Percentiles rank a stretch among this genome's conserved stretches.
phyloP scores from a whole-genome alignment of 2,797 vertebrate genomes.

The Craterocephalus amniculus region DNA sequence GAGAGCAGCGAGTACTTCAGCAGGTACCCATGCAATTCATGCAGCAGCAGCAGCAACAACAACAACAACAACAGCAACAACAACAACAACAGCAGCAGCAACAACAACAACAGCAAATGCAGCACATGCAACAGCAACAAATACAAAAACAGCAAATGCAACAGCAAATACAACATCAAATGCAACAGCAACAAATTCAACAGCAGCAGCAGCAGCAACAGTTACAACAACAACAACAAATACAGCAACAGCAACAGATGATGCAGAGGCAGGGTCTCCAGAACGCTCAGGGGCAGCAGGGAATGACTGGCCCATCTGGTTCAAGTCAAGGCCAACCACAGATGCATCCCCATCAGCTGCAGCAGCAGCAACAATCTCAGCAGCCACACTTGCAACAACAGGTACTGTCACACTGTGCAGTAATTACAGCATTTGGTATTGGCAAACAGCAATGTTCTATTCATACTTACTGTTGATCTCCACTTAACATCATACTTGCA shows the following conservation, averaged over 20 bases:
- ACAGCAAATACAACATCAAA: slow-evolving; percentile 74
- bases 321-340: slow-evolving; percentile 85
- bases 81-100: slow-evolving; percentile 63
- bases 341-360: slow-evolving; percentile 90
- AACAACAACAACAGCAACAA: slow-evolving; percentile 65
- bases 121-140: slow-evolving; percentile 68
- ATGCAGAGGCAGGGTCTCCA: slow-evolving; percentile 81
- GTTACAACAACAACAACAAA: slow-evolving; percentile 63
- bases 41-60: slow-evolving; percentile 77
- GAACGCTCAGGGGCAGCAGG: slow-evolving; percentile 76
- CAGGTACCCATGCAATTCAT: slow-evolving; percentile 95
- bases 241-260: slow-evolving; percentile 82
- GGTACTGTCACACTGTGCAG: slow-evolving; percentile 36
- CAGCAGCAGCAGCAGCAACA: slow-evolving; percentile 69
- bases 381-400: slow-evolving; percentile 88
- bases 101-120: slow-evolving; percentile 55
- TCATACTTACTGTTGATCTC: not conserved
- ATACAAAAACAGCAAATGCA: slow-evolving; percentile 68
- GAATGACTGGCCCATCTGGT: slow-evolving; percentile 71
- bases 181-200: slow-evolving; percentile 72
- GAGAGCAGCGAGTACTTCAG: slow-evolving; percentile 93
- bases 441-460: not conserved
- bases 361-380: slow-evolving; percentile 81
- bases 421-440: not conserved
- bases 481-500: slow-evolving; percentile 53